phyloP scores from a whole-genome alignment of 2,113 vertebrate genomes.

The Sebastes fasciatus region DNA sequence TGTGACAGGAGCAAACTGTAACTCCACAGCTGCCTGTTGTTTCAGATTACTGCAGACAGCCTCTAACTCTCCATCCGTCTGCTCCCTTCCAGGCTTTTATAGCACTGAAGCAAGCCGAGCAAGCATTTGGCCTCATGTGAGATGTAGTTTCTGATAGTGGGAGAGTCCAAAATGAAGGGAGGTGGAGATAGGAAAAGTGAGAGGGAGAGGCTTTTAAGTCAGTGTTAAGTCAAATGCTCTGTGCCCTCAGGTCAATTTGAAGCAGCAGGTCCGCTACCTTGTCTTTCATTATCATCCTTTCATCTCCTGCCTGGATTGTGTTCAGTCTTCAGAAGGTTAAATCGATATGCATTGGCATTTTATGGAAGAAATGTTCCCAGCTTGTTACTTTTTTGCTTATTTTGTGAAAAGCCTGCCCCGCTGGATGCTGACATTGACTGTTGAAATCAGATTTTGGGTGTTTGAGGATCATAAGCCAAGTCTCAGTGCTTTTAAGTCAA shows the following conservation, averaged over 20 bases:
- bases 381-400: constrained; percentile 51
- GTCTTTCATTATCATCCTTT: constrained; percentile 61
- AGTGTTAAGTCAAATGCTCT: constrained; percentile 32
- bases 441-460: constrained; percentile 19
- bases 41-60: constrained; percentile 46
- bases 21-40: constrained; percentile 23
- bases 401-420: constrained; percentile 21
- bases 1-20: background rate
- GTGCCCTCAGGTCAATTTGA: constrained; percentile 18
- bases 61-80: constrained; percentile 38
- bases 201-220: constrained; percentile 22
- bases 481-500: background rate
- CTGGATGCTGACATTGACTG: constrained; percentile 8
- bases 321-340: constrained; percentile 40
- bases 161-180: constrained; percentile 21
- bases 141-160: constrained; percentile 43
- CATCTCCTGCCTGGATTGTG: constrained; percentile 54
- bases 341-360: constrained; percentile 63
- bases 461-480: background rate
- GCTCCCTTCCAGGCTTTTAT: constrained; percentile 50
- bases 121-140: constrained; percentile 27
- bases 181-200: background rate
- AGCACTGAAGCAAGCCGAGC: constrained; percentile 5
- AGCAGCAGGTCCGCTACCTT: constrained; percentile 48
- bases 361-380: constrained; percentile 40